Evolutionary conservation across 2,888 invertebrate genomes (phyloP).

Genomic region (Pasiphila rectangulata): DNA sequence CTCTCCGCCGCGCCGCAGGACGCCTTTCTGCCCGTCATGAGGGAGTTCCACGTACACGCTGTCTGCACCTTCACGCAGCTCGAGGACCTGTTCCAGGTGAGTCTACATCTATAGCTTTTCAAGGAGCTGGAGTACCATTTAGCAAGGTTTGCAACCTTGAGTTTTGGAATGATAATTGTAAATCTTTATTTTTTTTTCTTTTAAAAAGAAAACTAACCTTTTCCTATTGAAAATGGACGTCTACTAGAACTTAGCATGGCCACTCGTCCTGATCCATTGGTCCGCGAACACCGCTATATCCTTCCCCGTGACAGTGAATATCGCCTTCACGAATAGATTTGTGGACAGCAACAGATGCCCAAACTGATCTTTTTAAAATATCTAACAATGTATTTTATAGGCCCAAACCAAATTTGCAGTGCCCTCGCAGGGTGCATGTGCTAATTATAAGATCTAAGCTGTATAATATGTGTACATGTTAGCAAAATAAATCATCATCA

Average conservation of each 20-base stretch:
- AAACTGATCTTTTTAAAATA: no score
- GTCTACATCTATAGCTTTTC: constrained; percentile 34
- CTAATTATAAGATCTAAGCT: no score
- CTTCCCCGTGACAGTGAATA: constrained; percentile 99
- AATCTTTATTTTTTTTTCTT: not conserved
- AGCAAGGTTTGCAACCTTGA: no score
- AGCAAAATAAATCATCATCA: no score
- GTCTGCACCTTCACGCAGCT: constrained; percentile 95
- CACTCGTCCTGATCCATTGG: constrained; percentile 97
- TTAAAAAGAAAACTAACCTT: constrained; percentile 73
- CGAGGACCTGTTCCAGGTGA: constrained; percentile 91
- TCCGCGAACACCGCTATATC: constrained; percentile 99
- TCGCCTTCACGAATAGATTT: constrained; percentile 94
- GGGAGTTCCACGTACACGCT: constrained; percentile 96
- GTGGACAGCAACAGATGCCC: constrained; percentile 95
- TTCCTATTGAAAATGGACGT: constrained; percentile 98
- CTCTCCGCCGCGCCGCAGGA: constrained; percentile 81
- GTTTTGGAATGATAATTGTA: no score
- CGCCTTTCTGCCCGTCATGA: constrained; percentile 95
- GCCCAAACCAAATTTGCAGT: no score
- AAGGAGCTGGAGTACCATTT: constrained; percentile 95
- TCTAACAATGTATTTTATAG: no score
- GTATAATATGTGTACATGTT: no score
- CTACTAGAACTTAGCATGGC: constrained; percentile 96
- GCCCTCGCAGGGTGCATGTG: no score